Evolutionary conservation across 2,113 vertebrate species (phyloP), one percentile per base, ranked within the genome.

Genomic region (Puntigrus tetrazona): DNA sequence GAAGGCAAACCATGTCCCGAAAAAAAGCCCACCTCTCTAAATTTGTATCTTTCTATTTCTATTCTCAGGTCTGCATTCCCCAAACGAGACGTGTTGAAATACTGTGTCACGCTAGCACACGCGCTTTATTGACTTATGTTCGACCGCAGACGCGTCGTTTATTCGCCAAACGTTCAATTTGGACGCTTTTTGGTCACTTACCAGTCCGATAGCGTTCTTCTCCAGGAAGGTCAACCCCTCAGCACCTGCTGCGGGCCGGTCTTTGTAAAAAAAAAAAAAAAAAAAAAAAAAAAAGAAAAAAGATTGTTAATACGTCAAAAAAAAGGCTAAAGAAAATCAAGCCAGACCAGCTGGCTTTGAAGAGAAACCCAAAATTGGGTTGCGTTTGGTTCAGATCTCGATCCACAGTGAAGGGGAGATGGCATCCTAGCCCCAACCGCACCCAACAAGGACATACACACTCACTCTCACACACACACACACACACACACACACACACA

Each of bases 321-420:
- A 93, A 92, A 92, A 83, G 93, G 93, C 94, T 91, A 93, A 31
- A 84, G 43, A 34, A 63, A 69, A 95, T 94, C 95, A 96, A 96
- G 96, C 96, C 96, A 96, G 96, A 96, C 96, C 96, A 96, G 96
- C 96, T 96, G 96, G 96, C 96, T 96, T 96, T 96, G 95, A 94
- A 95, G 94, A 96, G 96, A 93, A 95, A 94, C 95, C 95, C 95
- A 93, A 94, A 94, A 94, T 92, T 95, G 95, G 95, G 93, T 95
- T 93, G 92, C 25, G 87, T 88, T 91, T 95, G 91, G 94, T 89
- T 94, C 95, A 90, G 92, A 93, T 95, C 94, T 94, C 93, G 86
- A 94, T 96, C 93, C 94, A 90, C 93, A 93, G 91, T 70, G 90
- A 94, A 50, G 63, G 82, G 31, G 77, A 84, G 41, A 81, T 61